These are phyloP conservation scores for Temnothorax nylanderi DNA, from an alignment of 1,140 invertebrate genomes.

Conservation along the genomic window DNA sequence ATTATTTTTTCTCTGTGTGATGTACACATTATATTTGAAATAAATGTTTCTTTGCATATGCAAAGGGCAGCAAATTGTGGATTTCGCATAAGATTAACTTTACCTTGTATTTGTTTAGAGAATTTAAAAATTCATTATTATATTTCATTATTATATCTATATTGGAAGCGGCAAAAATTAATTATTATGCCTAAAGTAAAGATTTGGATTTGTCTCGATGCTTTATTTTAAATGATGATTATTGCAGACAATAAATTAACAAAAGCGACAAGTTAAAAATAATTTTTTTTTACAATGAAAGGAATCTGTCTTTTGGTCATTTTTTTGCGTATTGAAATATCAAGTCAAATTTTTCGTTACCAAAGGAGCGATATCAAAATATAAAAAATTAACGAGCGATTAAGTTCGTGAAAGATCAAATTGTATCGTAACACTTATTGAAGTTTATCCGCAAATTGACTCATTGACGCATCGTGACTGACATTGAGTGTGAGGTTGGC, in stretches of 20 bases:
- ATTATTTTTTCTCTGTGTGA: too few relatives aligned
- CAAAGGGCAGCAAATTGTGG: background rate
- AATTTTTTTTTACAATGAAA: background rate
- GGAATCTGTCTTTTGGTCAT: background rate
- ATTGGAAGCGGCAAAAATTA: background rate
- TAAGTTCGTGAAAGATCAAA: background rate
- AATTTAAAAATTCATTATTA: background rate
- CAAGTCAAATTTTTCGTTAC: background rate
- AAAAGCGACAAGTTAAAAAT: background rate
- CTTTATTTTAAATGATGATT: background rate
- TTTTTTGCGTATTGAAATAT: background rate
- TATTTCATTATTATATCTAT: background rate
- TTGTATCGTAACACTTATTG: background rate
- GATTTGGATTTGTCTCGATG: background rate
- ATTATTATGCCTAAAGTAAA: background rate
- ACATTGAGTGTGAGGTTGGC: constrained; percentile 48
- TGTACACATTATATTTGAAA: background rate
- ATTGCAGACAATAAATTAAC: background rate
- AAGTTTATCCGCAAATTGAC: constrained; percentile 19
- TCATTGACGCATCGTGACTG: constrained; percentile 16
- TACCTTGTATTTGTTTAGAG: background rate
- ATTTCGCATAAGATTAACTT: background rate
- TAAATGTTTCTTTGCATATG: background rate
- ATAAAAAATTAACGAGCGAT: background rate
- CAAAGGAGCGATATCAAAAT: background rate